phyloP scores from a whole-genome alignment of 2,888 invertebrate genomes.

The Eupeodes luniger region DNA sequence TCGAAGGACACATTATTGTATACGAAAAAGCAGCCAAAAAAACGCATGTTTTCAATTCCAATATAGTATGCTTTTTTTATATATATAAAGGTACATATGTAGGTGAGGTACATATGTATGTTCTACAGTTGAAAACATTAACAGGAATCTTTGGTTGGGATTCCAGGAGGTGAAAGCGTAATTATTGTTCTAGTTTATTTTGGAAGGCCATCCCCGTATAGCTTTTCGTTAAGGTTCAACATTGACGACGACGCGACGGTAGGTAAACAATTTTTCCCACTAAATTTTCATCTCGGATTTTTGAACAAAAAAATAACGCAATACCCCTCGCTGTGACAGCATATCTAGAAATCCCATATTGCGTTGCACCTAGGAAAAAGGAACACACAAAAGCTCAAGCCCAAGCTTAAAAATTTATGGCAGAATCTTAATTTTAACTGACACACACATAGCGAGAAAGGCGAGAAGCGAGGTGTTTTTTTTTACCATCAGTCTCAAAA shows the following conservation, averaged over 20 bases:
- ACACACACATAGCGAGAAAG: slow-evolving; percentile 14
- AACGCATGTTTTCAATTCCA: slow-evolving; percentile 45
- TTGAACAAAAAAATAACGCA: slow-evolving; percentile 48
- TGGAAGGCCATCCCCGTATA: slow-evolving; percentile 25
- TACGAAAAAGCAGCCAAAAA: slow-evolving; percentile 47
- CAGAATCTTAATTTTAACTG: slow-evolving; percentile 67
- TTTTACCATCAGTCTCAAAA: neutral
- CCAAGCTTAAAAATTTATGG: slow-evolving; percentile 60
- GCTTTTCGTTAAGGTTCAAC: neutral
- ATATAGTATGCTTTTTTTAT: neutral
- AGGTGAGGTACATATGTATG: neutral
- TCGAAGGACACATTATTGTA: slow-evolving; percentile 57
- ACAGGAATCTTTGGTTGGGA: neutral
- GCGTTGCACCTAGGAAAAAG: neutral
- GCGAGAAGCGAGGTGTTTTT: neutral
- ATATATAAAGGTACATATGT: neutral
- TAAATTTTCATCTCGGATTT: slow-evolving; percentile 48
- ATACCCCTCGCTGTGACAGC: slow-evolving; percentile 49
- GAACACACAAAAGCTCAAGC: slow-evolving; percentile 61
- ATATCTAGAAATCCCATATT: slow-evolving; percentile 15
- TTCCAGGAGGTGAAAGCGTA: slow-evolving; percentile 13
- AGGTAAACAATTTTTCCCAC: slow-evolving; percentile 4
- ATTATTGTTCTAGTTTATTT: slow-evolving; percentile 54
- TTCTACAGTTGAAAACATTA: neutral
- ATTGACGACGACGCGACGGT: slow-evolving; percentile 10